A percentile compares a stretch with the other conserved stretches of the same genome.
These are phyloP conservation scores for Salticus scenicus DNA, from an alignment of 2,888 invertebrate species.

Conservation along the genomic window DNA sequence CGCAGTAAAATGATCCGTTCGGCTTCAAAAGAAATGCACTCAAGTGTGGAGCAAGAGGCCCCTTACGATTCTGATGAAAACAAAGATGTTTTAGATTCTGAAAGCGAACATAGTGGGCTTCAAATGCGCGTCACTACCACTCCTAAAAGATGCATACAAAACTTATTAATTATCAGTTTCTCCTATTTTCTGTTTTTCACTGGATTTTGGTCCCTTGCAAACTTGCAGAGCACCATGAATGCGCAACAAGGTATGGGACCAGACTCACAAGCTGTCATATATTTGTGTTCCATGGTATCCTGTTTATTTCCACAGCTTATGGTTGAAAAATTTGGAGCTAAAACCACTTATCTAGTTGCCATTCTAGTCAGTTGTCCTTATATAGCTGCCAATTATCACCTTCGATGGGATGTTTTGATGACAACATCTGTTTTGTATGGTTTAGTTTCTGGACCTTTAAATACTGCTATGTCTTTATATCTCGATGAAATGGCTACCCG, in stretches of 20 bases:
- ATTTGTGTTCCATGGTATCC: slow-evolving; percentile 94
- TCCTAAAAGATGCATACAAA: slow-evolving; percentile 73
- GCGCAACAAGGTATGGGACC: slow-evolving; percentile 92
- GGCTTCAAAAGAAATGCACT: too few species aligned
- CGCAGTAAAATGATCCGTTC: too few species aligned
- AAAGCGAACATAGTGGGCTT: too few species aligned
- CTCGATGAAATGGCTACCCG: slow-evolving; percentile 57
- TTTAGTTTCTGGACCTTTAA: slow-evolving; percentile 96
- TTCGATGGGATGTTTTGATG: slow-evolving; percentile 89
- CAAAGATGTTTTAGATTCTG: too few species aligned
- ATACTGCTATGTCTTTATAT: slow-evolving; percentile 86
- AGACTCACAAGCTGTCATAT: slow-evolving; percentile 91
- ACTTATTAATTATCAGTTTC: slow-evolving; percentile 82
- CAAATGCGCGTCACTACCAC: neutral
- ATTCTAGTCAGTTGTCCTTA: slow-evolving; percentile 96
- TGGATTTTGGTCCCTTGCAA: slow-evolving; percentile 95
- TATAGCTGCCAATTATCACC: slow-evolving; percentile 94
- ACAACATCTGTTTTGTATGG: slow-evolving; percentile 94
- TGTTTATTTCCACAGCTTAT: slow-evolving; percentile 95
- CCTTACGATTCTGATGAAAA: too few species aligned
- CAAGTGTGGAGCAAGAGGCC: too few species aligned
- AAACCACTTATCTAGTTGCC: slow-evolving; percentile 94
- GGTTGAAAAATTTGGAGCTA: slow-evolving; percentile 93
- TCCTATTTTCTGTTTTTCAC: slow-evolving; percentile 91
- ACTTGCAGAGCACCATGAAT: slow-evolving; percentile 93